These are phyloP conservation scores for Dynastes maya DNA, from an alignment of 2,888 invertebrate species.

Conservation along the genomic window DNA sequence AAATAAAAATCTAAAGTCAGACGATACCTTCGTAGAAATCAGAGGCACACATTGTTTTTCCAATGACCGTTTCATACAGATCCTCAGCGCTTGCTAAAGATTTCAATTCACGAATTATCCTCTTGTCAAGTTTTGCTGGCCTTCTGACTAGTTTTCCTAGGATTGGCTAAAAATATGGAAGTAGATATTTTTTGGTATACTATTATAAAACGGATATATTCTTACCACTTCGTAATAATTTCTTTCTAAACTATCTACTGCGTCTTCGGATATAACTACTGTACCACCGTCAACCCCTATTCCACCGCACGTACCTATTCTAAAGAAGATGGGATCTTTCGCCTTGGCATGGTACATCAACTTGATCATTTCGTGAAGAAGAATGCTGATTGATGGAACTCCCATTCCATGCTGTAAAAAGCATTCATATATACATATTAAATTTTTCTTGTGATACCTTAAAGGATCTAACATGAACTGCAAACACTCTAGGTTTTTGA, in stretches of 20 bases:
- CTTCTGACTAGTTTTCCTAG: slow-evolving; percentile 87
- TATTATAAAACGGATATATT: background rate
- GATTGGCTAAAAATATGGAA: slow-evolving; percentile 76
- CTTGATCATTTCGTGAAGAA: slow-evolving; percentile 97
- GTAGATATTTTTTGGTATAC: background rate
- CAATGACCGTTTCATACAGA: slow-evolving; percentile 89
- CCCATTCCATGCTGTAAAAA: slow-evolving; percentile 95
- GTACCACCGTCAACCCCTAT: slow-evolving; percentile 94
- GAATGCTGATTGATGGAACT: slow-evolving; percentile 94
- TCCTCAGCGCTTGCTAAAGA: slow-evolving; percentile 83
- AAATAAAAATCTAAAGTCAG: background rate
- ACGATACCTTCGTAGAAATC: slow-evolving; percentile 95
- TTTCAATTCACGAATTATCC: slow-evolving; percentile 85
- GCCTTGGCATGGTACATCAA: slow-evolving; percentile 94
- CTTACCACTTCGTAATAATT: slow-evolving; percentile 82
- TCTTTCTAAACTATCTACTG: slow-evolving; percentile 89
- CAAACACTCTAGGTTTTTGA: no score
- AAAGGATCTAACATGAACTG: no score
- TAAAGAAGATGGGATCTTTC: slow-evolving; percentile 91
- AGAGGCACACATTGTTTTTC: slow-evolving; percentile 96
- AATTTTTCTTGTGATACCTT: background rate
- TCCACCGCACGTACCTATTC: slow-evolving; percentile 96
- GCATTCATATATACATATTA: background rate
- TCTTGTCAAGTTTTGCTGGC: slow-evolving; percentile 88
- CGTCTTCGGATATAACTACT: slow-evolving; percentile 93